Base-by-base conservation (phyloP, 2,888 invertebrate species). In the Matsumyia berberina region DNA sequence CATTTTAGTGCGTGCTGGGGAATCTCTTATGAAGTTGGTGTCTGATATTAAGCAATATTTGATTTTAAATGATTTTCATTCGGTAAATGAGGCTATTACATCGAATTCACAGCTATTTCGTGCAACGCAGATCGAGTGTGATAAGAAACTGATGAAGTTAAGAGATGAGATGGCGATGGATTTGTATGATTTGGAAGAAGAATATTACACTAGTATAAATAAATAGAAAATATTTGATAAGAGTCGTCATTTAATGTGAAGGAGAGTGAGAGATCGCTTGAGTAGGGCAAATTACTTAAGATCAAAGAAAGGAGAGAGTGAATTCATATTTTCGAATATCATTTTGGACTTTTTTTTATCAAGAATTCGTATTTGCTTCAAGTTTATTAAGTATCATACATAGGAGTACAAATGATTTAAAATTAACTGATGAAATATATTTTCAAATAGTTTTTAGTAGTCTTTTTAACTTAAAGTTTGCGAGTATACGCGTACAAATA, bases 31-130 rank as follows among this genome's bases (percentile, higher is more conserved):
- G 96, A 99, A 99, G 91, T 93, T 99, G 31, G 98, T 99, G 0
- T 97, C 98, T 0, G 99, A 99, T 90, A 97, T 99, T 86, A 99
- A 99, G 90, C 99, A 99, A 90, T 99, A 99, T 91, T 93, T 99
- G 51, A 98, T 99, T 88, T 93, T 99, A 17, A 99, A 99, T 91
- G 99, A 99, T 92, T 99, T 99, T 90, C 98, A 98, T 51, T 98
- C 98, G 0, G 97, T 99, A 0, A 99, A 99, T 91, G 98, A 99
- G 90, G 97, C 98, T 0, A 99, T 99, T 86, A 95, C 96, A n/a
- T 96, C 96, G 88, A 98, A 98, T 90, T 97, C 97, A 0, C 96
- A 97, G 90, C 92, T 97, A 9, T 98, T 97, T 90, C 94, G 97
- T 73, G 96, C 96, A 0, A 97, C 97, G 89, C 98, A 98, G 92